Base-by-base conservation (phyloP, 2,888 invertebrate species). In the Stramonita haemastoma region DNA sequence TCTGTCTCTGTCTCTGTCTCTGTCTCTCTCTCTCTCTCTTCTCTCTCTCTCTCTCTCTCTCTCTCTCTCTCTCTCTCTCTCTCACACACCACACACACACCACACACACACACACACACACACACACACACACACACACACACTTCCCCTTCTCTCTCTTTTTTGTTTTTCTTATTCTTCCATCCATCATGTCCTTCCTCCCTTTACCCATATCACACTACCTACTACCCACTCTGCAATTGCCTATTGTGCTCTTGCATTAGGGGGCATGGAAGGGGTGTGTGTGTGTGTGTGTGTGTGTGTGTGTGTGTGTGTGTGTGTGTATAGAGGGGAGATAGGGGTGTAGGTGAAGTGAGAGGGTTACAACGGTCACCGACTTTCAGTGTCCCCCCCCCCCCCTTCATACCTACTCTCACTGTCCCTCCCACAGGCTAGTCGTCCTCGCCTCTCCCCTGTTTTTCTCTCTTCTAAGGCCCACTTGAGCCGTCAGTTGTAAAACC, bases 401-500 rank as follows among this genome's bases (percentile, higher is more conserved):
- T 15, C 60, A 60, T 22, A 15, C 60, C 4, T 15, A 13, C 60
- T 60, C 60, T 13, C 60, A 57, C 60, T 13, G 60, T 60, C 60
- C 13, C 60, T 22, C 60, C 60, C 60, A 60, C 15, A 60, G 19
- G 1, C 36, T 1, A 79, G 15, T 29, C 73, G 11, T 73, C 22
- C n/a, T n/a, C 11, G n/a, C 22, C 85, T 73, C 73, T 34, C 29
- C 19, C 73, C 77, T 26, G 2, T 85, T 56, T 22, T 34, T 85
- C n/a, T 34, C 85, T n/a, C 56, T 26, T 34, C 70, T 87, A 57
- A 32, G 57, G 32, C 73, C 73, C 32, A n/a, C 73, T 73, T 70
- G 60, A 86, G 73, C 87, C 87, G 87, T 73, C 73, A 73, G 73
- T 87, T 60, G 87, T 87, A 87, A 87, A 87, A 87, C 46, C 73